phyloP scores from a whole-genome alignment of 1,140 invertebrate species.

The Temnothorax curvispinosus region DNA sequence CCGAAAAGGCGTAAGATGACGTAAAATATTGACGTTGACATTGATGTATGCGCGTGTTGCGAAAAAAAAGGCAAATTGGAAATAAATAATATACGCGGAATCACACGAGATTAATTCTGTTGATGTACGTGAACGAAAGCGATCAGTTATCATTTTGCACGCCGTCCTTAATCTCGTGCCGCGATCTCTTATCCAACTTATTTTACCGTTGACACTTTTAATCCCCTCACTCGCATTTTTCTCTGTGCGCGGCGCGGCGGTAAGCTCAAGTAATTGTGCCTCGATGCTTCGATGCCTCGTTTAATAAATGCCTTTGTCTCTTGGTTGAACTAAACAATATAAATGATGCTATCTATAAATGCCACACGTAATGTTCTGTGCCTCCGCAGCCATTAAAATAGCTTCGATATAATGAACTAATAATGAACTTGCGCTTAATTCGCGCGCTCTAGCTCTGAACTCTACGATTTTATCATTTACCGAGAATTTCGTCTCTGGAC shows the following conservation, averaged over 20 bases:
- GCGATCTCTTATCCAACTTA: background rate
- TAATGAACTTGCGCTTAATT: background rate
- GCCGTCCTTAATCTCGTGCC: background rate
- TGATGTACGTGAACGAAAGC: background rate
- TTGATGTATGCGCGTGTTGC: background rate
- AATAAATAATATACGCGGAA: background rate
- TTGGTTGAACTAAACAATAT: background rate
- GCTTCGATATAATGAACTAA: background rate
- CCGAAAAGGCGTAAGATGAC: background rate
- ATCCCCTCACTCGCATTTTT: background rate
- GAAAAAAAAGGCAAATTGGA: background rate
- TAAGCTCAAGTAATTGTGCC: background rate
- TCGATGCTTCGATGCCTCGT: background rate
- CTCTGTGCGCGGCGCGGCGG: background rate
- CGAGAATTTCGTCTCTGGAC: background rate
- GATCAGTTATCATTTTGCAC: constrained; percentile 15
- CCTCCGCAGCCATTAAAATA: too few species aligned
- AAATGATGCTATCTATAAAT: background rate
- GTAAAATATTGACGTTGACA: background rate
- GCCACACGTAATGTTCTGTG: background rate
- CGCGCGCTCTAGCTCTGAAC: background rate
- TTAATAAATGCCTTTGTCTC: constrained; percentile 4
- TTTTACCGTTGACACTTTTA: background rate
- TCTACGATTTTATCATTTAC: background rate
- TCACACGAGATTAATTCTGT: background rate